phyloP scores from a whole-genome alignment of 2,888 invertebrate species.

The Leucoma salicis region DNA sequence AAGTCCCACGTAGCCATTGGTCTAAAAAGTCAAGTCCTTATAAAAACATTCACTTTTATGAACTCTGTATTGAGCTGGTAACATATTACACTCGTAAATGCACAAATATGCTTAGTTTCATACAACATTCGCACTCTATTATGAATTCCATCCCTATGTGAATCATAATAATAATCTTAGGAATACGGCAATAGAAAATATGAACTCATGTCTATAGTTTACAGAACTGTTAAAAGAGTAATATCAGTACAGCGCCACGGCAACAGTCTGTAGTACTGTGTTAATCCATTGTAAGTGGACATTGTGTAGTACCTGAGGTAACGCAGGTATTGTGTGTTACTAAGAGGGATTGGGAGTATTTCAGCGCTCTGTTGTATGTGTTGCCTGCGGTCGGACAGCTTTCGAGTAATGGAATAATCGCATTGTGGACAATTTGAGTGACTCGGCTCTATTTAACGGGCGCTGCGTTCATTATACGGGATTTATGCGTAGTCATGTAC shows the following conservation, averaged over 20 bases:
- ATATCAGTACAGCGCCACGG: not conserved
- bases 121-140: too few relatives aligned
- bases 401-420: conserved; percentile 73
- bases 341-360: conserved; percentile 30
- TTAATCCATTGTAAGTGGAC: not conserved
- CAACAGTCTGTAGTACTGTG: not conserved
- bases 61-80: too few relatives aligned
- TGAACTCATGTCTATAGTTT: not conserved
- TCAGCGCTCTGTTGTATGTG: conserved; percentile 36
- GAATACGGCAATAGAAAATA: not conserved
- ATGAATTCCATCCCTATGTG: not conserved
- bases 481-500: conserved; percentile 76
- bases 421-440: conserved; percentile 76
- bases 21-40: too few relatives aligned
- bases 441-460: conserved; percentile 72
- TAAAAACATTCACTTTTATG: too few relatives aligned
- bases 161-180: not conserved
- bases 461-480: conserved; percentile 71
- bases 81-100: too few relatives aligned
- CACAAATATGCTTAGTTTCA: too few relatives aligned
- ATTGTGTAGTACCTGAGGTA: not conserved
- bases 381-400: conserved; percentile 50
- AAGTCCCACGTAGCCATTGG: too few relatives aligned
- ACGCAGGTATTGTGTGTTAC: conserved; percentile 5
- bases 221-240: too few relatives aligned